Conservation (phyloP, 2,113 vertebrate genomes). For the Pteruthius melanotis region DNA sequence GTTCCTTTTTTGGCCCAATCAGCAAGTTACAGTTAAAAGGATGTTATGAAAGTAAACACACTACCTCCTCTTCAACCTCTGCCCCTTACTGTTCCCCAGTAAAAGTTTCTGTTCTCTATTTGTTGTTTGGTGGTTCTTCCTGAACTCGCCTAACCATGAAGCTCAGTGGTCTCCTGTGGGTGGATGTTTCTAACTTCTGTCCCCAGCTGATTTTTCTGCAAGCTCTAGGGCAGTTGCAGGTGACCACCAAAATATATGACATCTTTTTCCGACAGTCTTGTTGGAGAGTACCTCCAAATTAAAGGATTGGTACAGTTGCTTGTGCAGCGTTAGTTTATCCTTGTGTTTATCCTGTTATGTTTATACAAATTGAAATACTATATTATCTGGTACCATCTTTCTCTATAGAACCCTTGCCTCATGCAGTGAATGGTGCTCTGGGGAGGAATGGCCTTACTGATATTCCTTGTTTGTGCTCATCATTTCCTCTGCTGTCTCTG, state of each 20-base stretch:
- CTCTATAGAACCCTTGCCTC: not conserved
- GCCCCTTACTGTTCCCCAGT: not conserved
- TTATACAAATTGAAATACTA: not conserved
- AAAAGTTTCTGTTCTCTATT: not conserved
- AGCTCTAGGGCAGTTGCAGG: not conserved
- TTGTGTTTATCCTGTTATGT: not conserved
- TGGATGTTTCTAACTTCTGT: not conserved
- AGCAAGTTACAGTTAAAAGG: not conserved
- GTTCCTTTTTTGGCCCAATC: not conserved
- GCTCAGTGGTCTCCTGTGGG: not conserved
- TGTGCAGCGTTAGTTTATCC: not conserved
- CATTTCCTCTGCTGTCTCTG: not conserved
- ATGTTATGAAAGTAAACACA: not conserved
- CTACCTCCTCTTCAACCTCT: not conserved
- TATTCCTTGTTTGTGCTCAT: not conserved
- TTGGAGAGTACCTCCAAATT: not conserved
- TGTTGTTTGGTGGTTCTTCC: not conserved
- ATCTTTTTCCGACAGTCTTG: accelerated
- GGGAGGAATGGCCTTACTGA: not conserved
- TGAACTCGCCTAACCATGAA: not conserved
- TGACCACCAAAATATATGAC: not conserved
- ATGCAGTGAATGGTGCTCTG: not conserved
- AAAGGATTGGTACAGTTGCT: not conserved
- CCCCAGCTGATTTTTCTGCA: not conserved
- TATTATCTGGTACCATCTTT: not conserved